phyloP scores from a whole-genome alignment of 2,888 invertebrate species.

The Cerceris rybyensis region DNA sequence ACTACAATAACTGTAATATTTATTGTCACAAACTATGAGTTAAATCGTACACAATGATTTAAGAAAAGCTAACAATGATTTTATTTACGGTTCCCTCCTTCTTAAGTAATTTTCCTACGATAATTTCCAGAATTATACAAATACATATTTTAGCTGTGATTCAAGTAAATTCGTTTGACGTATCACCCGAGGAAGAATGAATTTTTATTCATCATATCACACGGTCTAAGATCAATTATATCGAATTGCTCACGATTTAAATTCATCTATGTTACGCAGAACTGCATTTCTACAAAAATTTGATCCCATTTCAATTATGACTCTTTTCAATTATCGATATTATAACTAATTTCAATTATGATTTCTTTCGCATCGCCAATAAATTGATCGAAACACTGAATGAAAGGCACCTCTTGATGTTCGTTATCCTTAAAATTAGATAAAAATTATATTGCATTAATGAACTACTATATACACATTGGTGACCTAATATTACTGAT shows the following conservation, averaged over 20 bases:
- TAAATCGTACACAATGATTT: conserved; percentile 76
- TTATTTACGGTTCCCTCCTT: conserved; percentile 32
- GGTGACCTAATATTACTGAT: conserved; percentile 67
- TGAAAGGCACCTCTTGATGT: conserved; percentile 78
- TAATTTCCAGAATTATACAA: too few species aligned
- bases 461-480: conserved; percentile 81
- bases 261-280: too few species aligned
- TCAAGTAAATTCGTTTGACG: too few species aligned
- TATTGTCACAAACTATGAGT: conserved; percentile 81
- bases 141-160: too few species aligned
- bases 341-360: not conserved
- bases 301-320: too few species aligned
- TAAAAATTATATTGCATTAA: conserved; percentile 78
- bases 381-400: conserved; percentile 61
- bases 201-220: too few species aligned
- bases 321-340: too few species aligned
- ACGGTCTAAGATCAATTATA: too few species aligned
- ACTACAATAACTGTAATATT: conserved; percentile 75
- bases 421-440: conserved; percentile 76
- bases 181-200: too few species aligned
- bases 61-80: conserved; percentile 72
- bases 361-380: conserved; percentile 28
- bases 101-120: not conserved
- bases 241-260: too few species aligned
- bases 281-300: too few species aligned